Evolutionary conservation across 2,888 invertebrate species (phyloP).

Genomic region (Oxycera nigricornis): DNA sequence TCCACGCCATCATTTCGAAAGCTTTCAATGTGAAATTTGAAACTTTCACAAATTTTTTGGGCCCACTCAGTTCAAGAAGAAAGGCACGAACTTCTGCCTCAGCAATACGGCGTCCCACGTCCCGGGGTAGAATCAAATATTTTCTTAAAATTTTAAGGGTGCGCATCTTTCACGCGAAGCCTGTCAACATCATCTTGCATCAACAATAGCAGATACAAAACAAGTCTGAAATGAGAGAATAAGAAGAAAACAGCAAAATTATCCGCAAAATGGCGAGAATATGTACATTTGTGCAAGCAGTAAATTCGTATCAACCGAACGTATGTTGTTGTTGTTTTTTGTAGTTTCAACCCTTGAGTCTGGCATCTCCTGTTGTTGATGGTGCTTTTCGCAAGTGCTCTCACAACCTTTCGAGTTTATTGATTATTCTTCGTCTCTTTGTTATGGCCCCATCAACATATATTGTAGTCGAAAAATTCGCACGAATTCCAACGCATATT

Average conservation of each 20-base stretch:
- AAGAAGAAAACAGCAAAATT: conserved; percentile 1
- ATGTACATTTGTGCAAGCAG: conserved; percentile 2
- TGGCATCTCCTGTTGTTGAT: not conserved
- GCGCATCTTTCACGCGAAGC: not conserved
- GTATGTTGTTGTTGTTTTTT: not conserved
- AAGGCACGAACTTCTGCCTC: not conserved
- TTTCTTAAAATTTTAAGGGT: not conserved
- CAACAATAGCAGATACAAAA: not conserved
- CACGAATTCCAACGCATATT: not conserved
- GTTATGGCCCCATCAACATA: not conserved
- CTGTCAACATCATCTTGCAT: not conserved
- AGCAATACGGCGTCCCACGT: not conserved
- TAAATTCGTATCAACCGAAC: not conserved
- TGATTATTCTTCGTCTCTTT: not conserved
- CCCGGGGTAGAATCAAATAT: not conserved
- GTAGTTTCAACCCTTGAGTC: not conserved
- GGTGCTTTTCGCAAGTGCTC: not conserved
- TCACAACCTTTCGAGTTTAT: not conserved
- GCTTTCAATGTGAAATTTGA: not conserved
- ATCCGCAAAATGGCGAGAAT: conserved; percentile 6
- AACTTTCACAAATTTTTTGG: not conserved
- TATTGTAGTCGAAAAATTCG: not conserved
- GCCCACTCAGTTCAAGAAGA: not conserved
- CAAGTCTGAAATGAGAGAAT: not conserved
- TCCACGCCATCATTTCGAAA: not conserved